phyloP scores from a whole-genome alignment of 30 jellyfish, hydroid and myxozoan genomes.

The Pelagia noctiluca region DNA sequence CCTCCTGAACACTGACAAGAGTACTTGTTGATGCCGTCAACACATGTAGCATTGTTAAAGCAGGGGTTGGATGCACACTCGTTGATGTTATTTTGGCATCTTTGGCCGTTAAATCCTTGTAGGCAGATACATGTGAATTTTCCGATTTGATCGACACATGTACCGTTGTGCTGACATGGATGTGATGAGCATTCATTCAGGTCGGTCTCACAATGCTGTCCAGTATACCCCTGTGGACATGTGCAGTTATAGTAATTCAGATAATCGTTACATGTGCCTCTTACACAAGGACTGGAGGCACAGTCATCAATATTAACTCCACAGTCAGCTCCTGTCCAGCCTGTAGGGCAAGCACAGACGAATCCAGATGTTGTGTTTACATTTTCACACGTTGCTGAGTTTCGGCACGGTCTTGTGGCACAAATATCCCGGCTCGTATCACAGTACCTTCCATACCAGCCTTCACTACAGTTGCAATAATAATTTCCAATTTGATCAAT shows the following conservation, averaged over 20 bases:
- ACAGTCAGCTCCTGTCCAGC: conserved; percentile 73
- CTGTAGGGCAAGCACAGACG: conserved; percentile 59
- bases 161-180: conserved; percentile 77
- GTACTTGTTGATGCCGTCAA: conserved; percentile 33
- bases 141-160: conserved; percentile 67
- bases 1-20: conserved; percentile 59
- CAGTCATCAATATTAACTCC: conserved; percentile 69
- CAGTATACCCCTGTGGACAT: conserved; percentile 69
- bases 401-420: conserved; percentile 52
- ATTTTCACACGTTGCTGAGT: conserved; percentile 60
- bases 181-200: conserved; percentile 68
- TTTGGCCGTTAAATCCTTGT: conserved; percentile 66
- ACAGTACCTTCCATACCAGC: conserved; percentile 76
- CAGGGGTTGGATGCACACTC: conserved; percentile 84
- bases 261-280: conserved; percentile 71
- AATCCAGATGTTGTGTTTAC: conserved; percentile 60
- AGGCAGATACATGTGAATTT: conserved; percentile 52
- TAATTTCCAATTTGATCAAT: conserved; percentile 73
- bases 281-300: conserved; percentile 66
- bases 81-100: conserved; percentile 56
- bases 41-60: conserved; percentile 80
- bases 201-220: conserved; percentile 66
- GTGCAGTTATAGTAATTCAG: conserved; percentile 67
- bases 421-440: conserved; percentile 70
- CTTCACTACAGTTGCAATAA: conserved; percentile 76